Base-by-base conservation (phyloP, 2,113 vertebrate species). In the Lampris megalopsis region DNA sequence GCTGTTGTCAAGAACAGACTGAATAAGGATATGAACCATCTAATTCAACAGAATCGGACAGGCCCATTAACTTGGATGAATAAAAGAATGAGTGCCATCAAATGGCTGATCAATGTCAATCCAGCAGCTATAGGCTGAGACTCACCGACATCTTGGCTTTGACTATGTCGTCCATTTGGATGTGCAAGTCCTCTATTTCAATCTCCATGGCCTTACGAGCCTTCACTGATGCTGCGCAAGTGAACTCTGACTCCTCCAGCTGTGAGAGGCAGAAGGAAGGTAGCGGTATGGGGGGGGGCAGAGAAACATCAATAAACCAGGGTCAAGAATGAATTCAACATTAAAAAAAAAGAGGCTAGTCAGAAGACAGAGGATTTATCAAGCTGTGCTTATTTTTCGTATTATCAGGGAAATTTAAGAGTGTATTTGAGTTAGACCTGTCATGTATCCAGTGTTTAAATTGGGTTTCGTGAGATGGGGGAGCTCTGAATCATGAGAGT, bases 171-270 rank as follows among this genome's bases (percentile, higher is more conserved):
- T 99, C 98, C 1, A 99, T 98, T 93, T 99, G 98, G 75, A 99
- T 92, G 80, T 99, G 98, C 62, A 99, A 92, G 92, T 99, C 98
- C 88, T 99, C 98, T 0, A 99, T 98, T 93, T 99, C 98, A 79
- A 97, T 91, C 88, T 99, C 98, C 96, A 99, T 98, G 37, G 95
- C 94, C 90, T 99, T 99, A n/a, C 98, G 95, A 3, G 96, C 95
- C 87, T 99, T 99, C 38, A 99, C 97, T 0, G 98, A 95, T 0
- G 97, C 94, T 0, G 97, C 95, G 0, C 95, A 97, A 6, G 97
- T 97, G 91, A 99, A 99, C 92, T 98, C 97, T 0, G 98, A 99
- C 93, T 99, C 98, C 83, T 99, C 98, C 92, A 99, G 94, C 98
- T 99, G 91, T 8, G 62, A 71, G 71, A 66, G 65, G 68, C 24